These are phyloP conservation scores for Priocnemis perturbator DNA, from an alignment of 2,888 invertebrate species.

Conservation along the genomic window DNA sequence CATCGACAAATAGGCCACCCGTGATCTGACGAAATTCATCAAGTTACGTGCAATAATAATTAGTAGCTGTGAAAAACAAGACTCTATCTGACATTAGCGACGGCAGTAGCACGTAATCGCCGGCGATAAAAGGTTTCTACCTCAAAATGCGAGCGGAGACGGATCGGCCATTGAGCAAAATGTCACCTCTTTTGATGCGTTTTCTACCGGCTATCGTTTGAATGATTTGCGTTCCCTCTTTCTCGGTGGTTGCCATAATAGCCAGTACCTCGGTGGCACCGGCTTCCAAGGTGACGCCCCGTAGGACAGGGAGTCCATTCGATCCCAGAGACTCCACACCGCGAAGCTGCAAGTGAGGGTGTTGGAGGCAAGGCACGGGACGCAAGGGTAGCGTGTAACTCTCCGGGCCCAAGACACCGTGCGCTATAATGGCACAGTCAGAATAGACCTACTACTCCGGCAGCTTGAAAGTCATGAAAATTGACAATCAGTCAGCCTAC, in stretches of 20 bases:
- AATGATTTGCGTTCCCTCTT: slow-evolving; percentile 90
- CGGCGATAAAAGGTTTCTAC: slow-evolving; percentile 47
- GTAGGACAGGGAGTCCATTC: slow-evolving; percentile 77
- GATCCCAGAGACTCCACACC: slow-evolving; percentile 66
- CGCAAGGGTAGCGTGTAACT: slow-evolving; percentile 49
- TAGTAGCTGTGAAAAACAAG: no score
- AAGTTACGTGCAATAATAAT: no score
- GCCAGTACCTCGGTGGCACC: slow-evolving; percentile 94
- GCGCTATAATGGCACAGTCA: slow-evolving; percentile 21
- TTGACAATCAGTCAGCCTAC: no score
- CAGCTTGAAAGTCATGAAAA: no score
- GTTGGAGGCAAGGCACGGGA: slow-evolving; percentile 59
- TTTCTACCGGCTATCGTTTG: slow-evolving; percentile 89
- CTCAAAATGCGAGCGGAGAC: slow-evolving; percentile 83
- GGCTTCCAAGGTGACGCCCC: slow-evolving; percentile 90
- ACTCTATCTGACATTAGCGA: no score
- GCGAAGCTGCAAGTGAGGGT: slow-evolving; percentile 71
- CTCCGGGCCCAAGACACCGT: slow-evolving; percentile 52
- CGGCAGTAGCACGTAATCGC: no score
- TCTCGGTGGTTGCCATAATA: slow-evolving; percentile 91
- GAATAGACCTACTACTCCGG: no score
- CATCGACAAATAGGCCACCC: slow-evolving; percentile 86
- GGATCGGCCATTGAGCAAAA: slow-evolving; percentile 91
- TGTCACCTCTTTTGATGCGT: slow-evolving; percentile 83
- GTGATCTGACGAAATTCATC: slow-evolving; percentile 73